Evolutionary conservation across 2,113 vertebrate species (phyloP).

Genomic region (Columba janthina): DNA sequence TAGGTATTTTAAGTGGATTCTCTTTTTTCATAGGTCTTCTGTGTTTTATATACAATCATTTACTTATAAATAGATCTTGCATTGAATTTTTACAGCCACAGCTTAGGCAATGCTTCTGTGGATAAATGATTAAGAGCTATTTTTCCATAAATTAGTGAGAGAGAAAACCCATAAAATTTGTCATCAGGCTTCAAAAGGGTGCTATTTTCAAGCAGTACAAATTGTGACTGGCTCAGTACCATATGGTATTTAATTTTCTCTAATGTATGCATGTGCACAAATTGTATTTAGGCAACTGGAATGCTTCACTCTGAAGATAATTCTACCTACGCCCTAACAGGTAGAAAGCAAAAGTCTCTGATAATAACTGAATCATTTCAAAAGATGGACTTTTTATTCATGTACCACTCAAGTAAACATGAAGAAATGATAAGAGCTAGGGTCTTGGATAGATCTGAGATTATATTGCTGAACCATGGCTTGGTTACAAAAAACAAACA

Average conservation of each 20-base stretch:
- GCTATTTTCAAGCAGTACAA: slow-evolving; percentile 70
- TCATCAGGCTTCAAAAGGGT: slow-evolving; percentile 58
- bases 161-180: slow-evolving; percentile 66
- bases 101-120: slow-evolving; percentile 6
- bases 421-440: not conserved
- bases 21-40: not conserved
- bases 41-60: slow-evolving; percentile 36
- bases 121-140: slow-evolving; percentile 61
- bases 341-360: slow-evolving; percentile 22
- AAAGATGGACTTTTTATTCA: not conserved
- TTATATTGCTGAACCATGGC: not conserved
- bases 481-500: not conserved
- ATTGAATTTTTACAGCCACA: slow-evolving; percentile 37
- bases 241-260: slow-evolving; percentile 74
- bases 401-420: not conserved
- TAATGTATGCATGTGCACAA: slow-evolving; percentile 66
- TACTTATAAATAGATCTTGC: slow-evolving; percentile 21
- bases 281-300: slow-evolving; percentile 51
- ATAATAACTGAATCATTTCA: not conserved
- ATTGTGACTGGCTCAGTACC: slow-evolving; percentile 65
- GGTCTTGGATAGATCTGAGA: not conserved
- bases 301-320: slow-evolving; percentile 51
- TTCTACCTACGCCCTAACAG: not conserved
- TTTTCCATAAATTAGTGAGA: slow-evolving; percentile 51
- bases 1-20: not conserved